Base-by-base conservation (phyloP, 37 sponge, comb jelly and placozoan genomes). In the Theonella swinhoei region DNA sequence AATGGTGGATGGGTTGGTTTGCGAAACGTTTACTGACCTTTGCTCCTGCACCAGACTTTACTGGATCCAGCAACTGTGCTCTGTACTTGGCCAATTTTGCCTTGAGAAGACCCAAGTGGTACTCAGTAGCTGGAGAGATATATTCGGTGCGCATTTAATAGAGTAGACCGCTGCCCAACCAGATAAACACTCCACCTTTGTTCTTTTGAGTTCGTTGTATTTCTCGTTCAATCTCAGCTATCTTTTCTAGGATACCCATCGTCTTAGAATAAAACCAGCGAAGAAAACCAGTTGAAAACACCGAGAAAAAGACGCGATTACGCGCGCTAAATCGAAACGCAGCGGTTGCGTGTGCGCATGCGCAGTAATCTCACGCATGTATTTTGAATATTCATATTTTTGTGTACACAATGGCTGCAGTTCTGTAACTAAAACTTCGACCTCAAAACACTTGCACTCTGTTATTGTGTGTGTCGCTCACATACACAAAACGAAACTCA, bases 181-280 rank as follows among this genome's bases (percentile, higher is more conserved):
- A 20, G 30, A 65, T 65, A 23, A 5, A 23, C 4, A 0, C 17
- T 0, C 28, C 39, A 93, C 96, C 96, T 97, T 99, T 99, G 80
- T 99, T 99, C 68, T 95, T 99, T 77, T 99, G 99, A 7, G 99
- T 99, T 22, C 99, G 67, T 31, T 97, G 92, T 40, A 99, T 99
- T 76, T 99, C 99, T 65, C 75, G 85, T 80, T 99, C 99, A 26
- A 96, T 97, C 68, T 99, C 99, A 26, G 85, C 42, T 22, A 99
- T 99, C 77, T 97, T 99, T 42, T 99, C 99, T 24, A 99, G 79
- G 24, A 99, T 99, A 0, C 99, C 99, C 99, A 99, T 99, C 38
- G 62, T 92, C 62, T 1, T 31, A 8, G 32, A 65, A 19, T 39
- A 61, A 3, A 14, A 65, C 26, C 68, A 17, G 54, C 54, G 14